Conservation (phyloP, 2,797 vertebrate species). For the Prionace glauca region DNA sequence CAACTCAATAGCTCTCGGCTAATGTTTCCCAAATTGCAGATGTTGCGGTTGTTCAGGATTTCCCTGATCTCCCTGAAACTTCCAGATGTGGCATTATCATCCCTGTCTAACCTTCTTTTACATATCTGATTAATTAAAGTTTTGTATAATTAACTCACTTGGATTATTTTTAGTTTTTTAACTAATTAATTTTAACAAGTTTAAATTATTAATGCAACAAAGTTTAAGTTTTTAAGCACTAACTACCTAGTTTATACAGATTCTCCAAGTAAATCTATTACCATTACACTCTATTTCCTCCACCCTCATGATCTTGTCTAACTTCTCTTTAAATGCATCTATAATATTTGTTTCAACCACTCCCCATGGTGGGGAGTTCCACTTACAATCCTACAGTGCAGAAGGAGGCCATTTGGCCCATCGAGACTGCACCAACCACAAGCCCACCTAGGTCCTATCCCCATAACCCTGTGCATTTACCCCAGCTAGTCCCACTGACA, state of each 20-base stretch:
- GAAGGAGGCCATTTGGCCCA: too few relatives aligned
- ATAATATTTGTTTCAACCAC: too few relatives aligned
- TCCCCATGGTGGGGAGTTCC: not conserved
- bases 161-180: slow-evolving; percentile 2
- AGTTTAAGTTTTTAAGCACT: not conserved
- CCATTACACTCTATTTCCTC: too few relatives aligned
- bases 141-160: not conserved
- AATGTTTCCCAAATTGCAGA: not conserved
- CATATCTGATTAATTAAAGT: not conserved
- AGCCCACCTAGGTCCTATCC: too few relatives aligned
- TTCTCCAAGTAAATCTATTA: too few relatives aligned
- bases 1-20: not conserved
- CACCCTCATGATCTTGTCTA: too few relatives aligned
- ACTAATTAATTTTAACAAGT: not conserved
- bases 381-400: too few relatives aligned
- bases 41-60: too few relatives aligned
- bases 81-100: not conserved
- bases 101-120: not conserved
- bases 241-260: not conserved
- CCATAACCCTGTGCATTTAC: too few relatives aligned
- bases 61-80: not conserved
- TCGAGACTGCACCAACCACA: too few relatives aligned
- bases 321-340: too few relatives aligned
- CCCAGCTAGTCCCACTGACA: too few relatives aligned
- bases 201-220: not conserved